Evolutionary conservation across 1,140 invertebrate species (phyloP), one percentile per base, ranked within the genome.

Genomic region (Euura saliciscinereae): DNA sequence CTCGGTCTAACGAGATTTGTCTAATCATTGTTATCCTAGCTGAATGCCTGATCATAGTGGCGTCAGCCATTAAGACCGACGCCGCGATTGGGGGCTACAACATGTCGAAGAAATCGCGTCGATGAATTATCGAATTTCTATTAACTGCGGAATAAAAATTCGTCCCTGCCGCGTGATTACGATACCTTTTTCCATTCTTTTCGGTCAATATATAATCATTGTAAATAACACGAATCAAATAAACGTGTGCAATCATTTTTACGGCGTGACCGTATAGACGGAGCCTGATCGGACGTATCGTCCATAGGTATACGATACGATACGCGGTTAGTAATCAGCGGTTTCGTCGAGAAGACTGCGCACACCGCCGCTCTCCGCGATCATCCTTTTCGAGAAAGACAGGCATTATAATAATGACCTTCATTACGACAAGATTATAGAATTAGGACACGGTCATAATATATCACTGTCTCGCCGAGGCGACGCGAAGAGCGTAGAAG

Each of bases 171-270:
- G 28, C 28, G 28, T 28, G 28, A 28, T 28, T 28, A 28, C 28
- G 28, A 28, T 28, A 28, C 28, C 28, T 28, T 28, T 28, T 28
- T 28, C 28, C 1, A 28, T 28, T 28, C 28, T 59, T 68, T 71
- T 71, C 45, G 77, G 75, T 65, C 72, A 75, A 78, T 28, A 28
- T 28, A 77, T 85, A 85, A 85, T 85, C 81, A 85, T 84, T 80
- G 84, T 82, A 84, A 85, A 85, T 85, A 85, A 85, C 83, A 85
- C 82, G 82, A 85, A 84, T 84, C 83, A 78, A 68, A 79, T 84
- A 84, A 84, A 83, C 81, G 83, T 59, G 51, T 85, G 80, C 76
- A 84, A 83, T 85, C 80, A 83, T 75, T 59, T 59, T 28, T 28
- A 73, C 69, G 68, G 51, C 51, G 51, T 59, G 51, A 59, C 51